Percentiles rank a stretch among this genome's conserved stretches.
phyloP scores from a whole-genome alignment of 1,140 invertebrate species.

The Teleopsis dalmanni region DNA sequence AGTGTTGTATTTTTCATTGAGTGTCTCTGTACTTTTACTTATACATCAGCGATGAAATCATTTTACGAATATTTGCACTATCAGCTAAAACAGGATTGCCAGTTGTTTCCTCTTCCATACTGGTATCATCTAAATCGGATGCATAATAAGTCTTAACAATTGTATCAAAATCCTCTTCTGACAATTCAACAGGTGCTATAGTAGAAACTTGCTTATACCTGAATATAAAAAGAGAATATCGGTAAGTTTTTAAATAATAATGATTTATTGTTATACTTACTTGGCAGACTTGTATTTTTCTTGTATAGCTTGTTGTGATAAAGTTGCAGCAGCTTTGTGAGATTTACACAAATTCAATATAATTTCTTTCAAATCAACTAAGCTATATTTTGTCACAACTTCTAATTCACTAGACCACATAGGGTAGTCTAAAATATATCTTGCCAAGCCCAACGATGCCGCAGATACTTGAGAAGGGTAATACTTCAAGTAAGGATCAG shows the following conservation, averaged over 20 bases:
- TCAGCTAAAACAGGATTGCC: too few species aligned
- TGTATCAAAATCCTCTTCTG: conserved; percentile 21
- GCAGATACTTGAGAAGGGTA: conserved; percentile 80
- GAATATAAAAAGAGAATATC: neutral
- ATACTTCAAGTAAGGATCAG: conserved; percentile 74
- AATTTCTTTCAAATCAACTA: conserved; percentile 61
- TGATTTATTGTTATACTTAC: conserved; percentile 42
- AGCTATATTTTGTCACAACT: conserved; percentile 58
- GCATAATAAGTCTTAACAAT: too few species aligned
- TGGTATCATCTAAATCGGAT: too few species aligned
- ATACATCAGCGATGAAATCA: neutral
- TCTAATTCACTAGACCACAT: conserved; percentile 61
- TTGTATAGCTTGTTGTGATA: conserved; percentile 71
- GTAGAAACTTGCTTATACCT: conserved; percentile 33
- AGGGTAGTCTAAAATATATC: conserved; percentile 57
- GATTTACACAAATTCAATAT: conserved; percentile 60
- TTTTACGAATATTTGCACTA: too few species aligned
- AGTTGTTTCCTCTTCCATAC: too few species aligned
- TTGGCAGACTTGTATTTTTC: conserved; percentile 77
- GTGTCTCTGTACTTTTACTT: too few species aligned
- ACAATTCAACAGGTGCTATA: conserved; percentile 23
- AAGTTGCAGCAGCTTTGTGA: conserved; percentile 56
- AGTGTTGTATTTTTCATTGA: too few species aligned
- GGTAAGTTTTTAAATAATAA: neutral
- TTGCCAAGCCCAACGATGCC: conserved; percentile 71